Evolutionary conservation across 2,797 vertebrate species (phyloP).

Genomic region (Pogonophryne albipinna): DNA sequence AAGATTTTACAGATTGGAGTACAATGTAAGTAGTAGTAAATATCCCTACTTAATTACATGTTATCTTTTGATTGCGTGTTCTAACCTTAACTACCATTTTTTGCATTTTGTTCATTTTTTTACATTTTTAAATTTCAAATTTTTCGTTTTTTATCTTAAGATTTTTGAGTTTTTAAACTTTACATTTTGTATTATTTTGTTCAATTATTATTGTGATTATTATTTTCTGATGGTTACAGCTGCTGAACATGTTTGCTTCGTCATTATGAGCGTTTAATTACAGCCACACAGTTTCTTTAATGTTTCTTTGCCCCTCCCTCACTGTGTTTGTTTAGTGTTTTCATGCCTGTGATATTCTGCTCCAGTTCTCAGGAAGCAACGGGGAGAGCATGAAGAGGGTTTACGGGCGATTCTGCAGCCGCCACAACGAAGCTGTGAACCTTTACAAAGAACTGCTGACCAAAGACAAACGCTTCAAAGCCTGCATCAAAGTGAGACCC

Average conservation of each 20-base stretch:
- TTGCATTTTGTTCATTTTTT: too few relatives aligned
- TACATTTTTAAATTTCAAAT: too few relatives aligned
- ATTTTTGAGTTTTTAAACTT: too few relatives aligned
- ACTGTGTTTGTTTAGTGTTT: neutral
- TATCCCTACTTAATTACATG: too few relatives aligned
- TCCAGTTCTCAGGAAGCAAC: constrained; percentile 92
- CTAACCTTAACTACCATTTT: too few relatives aligned
- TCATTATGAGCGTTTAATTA: neutral
- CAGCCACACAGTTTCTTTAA: neutral
- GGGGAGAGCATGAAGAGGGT: constrained; percentile 93
- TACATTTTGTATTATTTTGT: too few relatives aligned
- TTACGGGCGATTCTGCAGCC: constrained; percentile 95
- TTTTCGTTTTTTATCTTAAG: too few relatives aligned
- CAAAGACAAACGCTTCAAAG: constrained; percentile 96
- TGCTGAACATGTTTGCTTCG: constrained; percentile 3
- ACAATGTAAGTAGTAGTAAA: too few relatives aligned
- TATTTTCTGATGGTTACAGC: neutral
- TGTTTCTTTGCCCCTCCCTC: neutral
- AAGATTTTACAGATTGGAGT: too few relatives aligned
- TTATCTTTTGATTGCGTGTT: too few relatives aligned
- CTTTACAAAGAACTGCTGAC: constrained; percentile 94
- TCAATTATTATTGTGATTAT: too few relatives aligned
- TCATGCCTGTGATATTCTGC: constrained; percentile 33
- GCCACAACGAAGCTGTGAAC: constrained; percentile 95
- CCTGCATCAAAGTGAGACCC: constrained; percentile 91